These are phyloP conservation scores for Sacculina carcini DNA, from an alignment of 2,888 invertebrate genomes.

Conservation along the genomic window DNA sequence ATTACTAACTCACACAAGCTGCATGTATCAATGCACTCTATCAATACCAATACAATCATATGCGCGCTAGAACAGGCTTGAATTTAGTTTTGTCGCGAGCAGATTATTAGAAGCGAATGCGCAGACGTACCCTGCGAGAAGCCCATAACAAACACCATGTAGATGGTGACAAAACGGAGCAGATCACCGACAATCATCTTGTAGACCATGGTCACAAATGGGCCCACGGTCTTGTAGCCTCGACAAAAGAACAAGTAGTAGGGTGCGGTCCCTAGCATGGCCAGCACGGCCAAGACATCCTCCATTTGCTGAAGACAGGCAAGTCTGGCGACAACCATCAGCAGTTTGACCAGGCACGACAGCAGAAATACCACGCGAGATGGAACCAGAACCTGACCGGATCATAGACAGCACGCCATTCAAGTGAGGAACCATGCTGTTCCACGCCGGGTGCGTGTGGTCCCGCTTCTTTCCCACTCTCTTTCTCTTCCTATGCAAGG, in stretches of 20 bases:
- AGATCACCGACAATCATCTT: conserved; percentile 93
- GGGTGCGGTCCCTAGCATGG: conserved; percentile 83
- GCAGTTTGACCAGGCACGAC: conserved; percentile 65
- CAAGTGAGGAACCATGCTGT: too few relatives aligned
- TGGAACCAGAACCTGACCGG: conserved; percentile 22
- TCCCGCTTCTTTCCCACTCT: too few relatives aligned
- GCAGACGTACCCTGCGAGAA: conserved; percentile 59
- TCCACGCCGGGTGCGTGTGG: too few relatives aligned
- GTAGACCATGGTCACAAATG: conserved; percentile 99
- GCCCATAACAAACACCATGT: conserved; percentile 84
- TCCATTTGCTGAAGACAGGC: conserved; percentile 63
- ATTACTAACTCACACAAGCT: too few relatives aligned
- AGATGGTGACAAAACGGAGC: conserved; percentile 80
- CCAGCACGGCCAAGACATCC: conserved; percentile 68
- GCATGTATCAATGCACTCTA: too few relatives aligned
- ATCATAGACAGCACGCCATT: too few relatives aligned
- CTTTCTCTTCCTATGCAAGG: too few relatives aligned
- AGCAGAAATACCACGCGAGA: conserved; percentile 79
- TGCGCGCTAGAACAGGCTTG: too few relatives aligned
- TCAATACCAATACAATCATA: too few relatives aligned
- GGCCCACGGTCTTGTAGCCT: conserved; percentile 90
- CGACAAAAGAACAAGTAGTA: conserved; percentile 96
- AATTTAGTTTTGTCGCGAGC: neutral
- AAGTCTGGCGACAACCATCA: conserved; percentile 56
- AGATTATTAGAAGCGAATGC: neutral